Percentiles rank a stretch among this genome's conserved stretches.
Evolutionary conservation across 2,113 vertebrate genomes (phyloP).

Genomic region (Dromaius novaehollandiae): DNA sequence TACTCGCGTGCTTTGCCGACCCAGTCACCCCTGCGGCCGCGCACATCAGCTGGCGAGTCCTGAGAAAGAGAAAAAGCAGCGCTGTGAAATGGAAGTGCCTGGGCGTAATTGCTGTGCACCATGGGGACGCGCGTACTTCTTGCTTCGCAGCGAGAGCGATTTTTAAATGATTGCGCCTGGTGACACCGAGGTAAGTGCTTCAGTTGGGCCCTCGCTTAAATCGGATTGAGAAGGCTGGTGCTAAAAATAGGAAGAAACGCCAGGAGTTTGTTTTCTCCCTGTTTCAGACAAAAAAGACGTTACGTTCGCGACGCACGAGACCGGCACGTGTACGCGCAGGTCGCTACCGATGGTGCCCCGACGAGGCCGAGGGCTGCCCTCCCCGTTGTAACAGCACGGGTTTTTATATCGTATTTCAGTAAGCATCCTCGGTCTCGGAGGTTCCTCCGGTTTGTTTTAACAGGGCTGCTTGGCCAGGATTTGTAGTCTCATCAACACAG

Average conservation of each 20-base stretch:
- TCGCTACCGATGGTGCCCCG: neutral
- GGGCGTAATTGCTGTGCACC: rapidly evolving
- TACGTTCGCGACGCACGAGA: neutral
- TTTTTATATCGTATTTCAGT: neutral
- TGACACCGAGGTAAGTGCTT: slow-evolving; percentile 17
- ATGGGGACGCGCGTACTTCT: neutral
- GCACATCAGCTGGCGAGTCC: neutral
- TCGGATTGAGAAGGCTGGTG: neutral
- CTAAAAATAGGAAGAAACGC: neutral
- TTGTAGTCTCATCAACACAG: neutral
- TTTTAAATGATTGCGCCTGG: neutral
- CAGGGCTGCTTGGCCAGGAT: neutral
- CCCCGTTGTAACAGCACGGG: neutral
- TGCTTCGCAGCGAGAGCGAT: neutral
- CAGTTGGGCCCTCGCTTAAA: neutral
- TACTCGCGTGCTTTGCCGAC: neutral
- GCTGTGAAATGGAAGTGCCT: neutral
- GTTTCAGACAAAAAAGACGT: neutral
- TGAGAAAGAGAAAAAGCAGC: neutral
- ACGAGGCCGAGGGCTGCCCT: neutral
- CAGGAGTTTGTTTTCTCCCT: neutral
- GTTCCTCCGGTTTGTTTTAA: neutral
- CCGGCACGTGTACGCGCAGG: neutral
- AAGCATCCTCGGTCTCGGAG: neutral
- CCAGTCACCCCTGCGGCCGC: neutral